These are phyloP conservation scores for Holcopasites calliopsidis DNA, from an alignment of 1,140 invertebrate species.

Conservation along the genomic window DNA sequence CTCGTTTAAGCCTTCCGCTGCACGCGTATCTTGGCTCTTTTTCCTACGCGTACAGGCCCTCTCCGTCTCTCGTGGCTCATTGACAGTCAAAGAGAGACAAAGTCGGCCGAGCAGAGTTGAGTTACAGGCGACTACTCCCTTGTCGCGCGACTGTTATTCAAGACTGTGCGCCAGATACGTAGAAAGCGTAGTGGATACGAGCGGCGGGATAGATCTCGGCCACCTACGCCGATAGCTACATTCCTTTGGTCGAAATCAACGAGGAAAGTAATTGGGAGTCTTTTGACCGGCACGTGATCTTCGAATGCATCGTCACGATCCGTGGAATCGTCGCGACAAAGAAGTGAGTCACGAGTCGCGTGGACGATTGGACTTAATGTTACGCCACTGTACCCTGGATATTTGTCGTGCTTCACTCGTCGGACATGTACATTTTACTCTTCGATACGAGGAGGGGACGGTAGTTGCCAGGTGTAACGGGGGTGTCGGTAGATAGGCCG, in stretches of 20 bases:
- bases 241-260: no score
- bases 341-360: background rate
- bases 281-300: no score
- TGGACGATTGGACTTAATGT: background rate
- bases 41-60: no score
- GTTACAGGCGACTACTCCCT: constrained; percentile 51
- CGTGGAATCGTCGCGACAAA: background rate
- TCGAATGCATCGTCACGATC: background rate
- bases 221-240: no score
- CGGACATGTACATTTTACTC: background rate
- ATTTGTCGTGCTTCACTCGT: background rate
- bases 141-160: constrained; percentile 62
- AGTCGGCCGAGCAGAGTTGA: constrained; percentile 46
- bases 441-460: background rate
- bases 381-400: no score
- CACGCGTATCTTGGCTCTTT: background rate
- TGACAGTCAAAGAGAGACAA: constrained; percentile 24
- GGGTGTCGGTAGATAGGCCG: constrained; percentile 50
- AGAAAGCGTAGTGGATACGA: no score
- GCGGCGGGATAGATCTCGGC: no score
- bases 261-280: no score
- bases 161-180: no score
- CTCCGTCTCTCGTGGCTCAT: constrained; percentile 20
- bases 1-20: background rate
- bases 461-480: constrained; percentile 65